Evolutionary conservation across 2,888 invertebrate genomes (phyloP), one percentile per base, ranked within the genome.

Genomic region (Leptopterna dolabrata): DNA sequence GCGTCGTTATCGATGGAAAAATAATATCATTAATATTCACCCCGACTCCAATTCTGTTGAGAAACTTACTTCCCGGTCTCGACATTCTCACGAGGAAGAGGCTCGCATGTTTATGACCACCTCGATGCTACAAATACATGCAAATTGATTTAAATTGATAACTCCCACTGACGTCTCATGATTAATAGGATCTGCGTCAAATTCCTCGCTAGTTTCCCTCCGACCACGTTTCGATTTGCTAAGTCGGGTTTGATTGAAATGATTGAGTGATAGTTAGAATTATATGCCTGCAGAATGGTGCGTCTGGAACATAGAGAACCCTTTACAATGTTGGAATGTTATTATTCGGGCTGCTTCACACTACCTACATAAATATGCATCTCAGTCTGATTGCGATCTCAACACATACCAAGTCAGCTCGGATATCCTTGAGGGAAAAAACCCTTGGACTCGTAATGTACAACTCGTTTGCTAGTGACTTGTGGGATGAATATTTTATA

Each of bases 121-220:
- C 63, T 63, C 24, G 36, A 73, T 41, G 73, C 73, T n/a, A 73
- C 36, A 73, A 36, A 73, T 73, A 36, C 73, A 73, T 73, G 73
- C 73, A 73, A 36, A 73, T 73, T 73, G 73, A 73, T 73, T 73
- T 30, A 73, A 73, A 73, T 73, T 73, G 41, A 41, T 73, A 36
- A 24, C 63, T 24, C 11, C 63, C 63, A 19, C 63, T 9, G 63
- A 7, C 63, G 63, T 63, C 19, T 63, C 27, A 9, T 0, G 63
- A 63, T 63, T 63, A 63, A 63, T 63, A 63, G 63, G 27, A 0
- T 0, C 63, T 36, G 36, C 63, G 24, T 24, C 63, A 63, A n/a
- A 63, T 63, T 63, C 63, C 63, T 19, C 63, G 24, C 63, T 27
- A 24, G 24, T 4, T 63, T 63, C 24, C 63, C 24, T 63, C 24